Base-by-base conservation (phyloP, 2,888 invertebrate genomes). In the Alloscopus bannaensis region DNA sequence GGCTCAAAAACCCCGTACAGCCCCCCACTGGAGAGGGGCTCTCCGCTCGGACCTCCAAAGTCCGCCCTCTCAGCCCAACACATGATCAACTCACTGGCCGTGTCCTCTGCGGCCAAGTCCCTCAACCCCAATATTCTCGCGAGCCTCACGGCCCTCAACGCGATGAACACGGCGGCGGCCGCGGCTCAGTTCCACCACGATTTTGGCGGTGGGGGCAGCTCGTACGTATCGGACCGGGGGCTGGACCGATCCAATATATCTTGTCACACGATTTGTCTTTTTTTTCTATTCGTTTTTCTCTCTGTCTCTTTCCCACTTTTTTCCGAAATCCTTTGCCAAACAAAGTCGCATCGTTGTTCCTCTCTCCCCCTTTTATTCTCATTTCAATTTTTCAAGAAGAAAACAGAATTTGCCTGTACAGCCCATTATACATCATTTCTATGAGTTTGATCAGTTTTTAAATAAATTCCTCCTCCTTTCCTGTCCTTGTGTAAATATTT, bases 1-100 rank as follows among this genome's bases (percentile, higher is more conserved):
- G 83, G 84, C 18, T 72, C 76, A 11, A 83, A 83, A 45, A 77
- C 80, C 1, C 82, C 78, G 3, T 86, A 83, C 70, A 84, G 84
- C 69, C 86, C 86, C 22, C 86, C 85, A 0, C 80, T 84, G 20
- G 86, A 86, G 79, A 91, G 92, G 69, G 90, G 93, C 87, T 91
- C 90, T 29, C 89, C 91, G 52, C 89, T 86, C 42, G 85, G 91
- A 85, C 91, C 93, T 91, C 93, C 94, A 81, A 94, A 94, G 85
- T 90, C 95, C 88, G 94, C 94, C 87, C 95, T 95, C 72, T 94
- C 94, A 40, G 73, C 72, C n/a, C 90, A 95, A 84, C 95, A 95
- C 42, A 91, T 95, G 87, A 91, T 95, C 87, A 94, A 94, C 87
- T 94, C 94, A 77, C 89, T 95, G 88, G 91, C 91, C 40, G 91